Conservation (phyloP, 2,888 invertebrate genomes). For the Ferrisia virgata region DNA sequence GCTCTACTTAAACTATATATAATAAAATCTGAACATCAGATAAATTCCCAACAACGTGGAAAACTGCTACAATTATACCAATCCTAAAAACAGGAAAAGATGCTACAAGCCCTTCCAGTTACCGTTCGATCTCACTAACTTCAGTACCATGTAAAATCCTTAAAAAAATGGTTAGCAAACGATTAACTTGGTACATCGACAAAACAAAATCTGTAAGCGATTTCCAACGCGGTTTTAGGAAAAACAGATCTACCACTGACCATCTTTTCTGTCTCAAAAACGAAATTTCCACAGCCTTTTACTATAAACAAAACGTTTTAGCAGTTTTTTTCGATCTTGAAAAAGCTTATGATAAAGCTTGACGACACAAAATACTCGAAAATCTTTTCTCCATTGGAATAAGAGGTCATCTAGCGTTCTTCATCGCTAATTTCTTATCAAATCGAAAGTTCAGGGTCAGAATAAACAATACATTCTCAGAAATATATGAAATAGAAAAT, state of each 20-base stretch:
- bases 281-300: neutral
- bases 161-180: constrained; percentile 45
- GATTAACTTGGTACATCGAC: constrained; percentile 12
- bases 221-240: neutral
- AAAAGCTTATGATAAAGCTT: constrained; percentile 19
- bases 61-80: constrained; percentile 39
- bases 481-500: constrained; percentile 6
- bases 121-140: constrained; percentile 48
- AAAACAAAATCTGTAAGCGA: neutral
- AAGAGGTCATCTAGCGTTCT: neutral
- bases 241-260: neutral
- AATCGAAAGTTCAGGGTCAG: constrained; percentile 15
- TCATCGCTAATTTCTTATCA: neutral
- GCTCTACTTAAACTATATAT: neutral
- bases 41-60: constrained; percentile 17
- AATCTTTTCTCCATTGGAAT: constrained; percentile 7
- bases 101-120: constrained; percentile 45
- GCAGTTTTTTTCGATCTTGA: constrained; percentile 27
- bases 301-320: neutral
- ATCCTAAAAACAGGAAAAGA: constrained; percentile 47
- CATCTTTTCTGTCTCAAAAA: neutral
- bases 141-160: constrained; percentile 44
- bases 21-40: neutral
- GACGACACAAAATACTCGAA: neutral
- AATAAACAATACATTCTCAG: neutral